Conservation (phyloP, 2,113 vertebrate genomes). For the Zootoca vivipara region DNA sequence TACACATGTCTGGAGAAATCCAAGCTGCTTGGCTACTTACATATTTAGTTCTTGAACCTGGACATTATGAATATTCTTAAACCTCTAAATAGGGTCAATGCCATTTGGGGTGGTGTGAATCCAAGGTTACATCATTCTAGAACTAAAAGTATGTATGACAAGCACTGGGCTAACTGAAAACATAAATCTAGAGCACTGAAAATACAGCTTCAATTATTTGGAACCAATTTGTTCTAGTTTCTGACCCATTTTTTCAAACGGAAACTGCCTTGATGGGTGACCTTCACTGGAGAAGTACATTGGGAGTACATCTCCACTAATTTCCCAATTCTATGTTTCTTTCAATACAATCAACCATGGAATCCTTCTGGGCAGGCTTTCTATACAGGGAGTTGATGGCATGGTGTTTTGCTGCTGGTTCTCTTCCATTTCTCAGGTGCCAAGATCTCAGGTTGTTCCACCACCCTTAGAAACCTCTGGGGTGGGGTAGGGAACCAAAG, state of each 20-base stretch:
- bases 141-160: neutral
- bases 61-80: neutral
- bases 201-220: neutral
- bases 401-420: neutral
- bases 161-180: neutral
- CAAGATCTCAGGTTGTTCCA: too few relatives aligned
- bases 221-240: neutral
- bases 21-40: neutral
- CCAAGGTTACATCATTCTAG: neutral
- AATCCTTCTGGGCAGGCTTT: neutral
- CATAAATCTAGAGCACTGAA: neutral
- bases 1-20: neutral
- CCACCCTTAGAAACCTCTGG: too few relatives aligned
- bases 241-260: neutral
- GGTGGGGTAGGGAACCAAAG: too few relatives aligned
- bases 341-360: neutral
- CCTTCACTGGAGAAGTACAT: neutral
- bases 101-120: neutral
- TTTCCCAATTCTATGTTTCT: neutral
- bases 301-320: neutral
- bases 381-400: neutral
- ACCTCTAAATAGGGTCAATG: neutral
- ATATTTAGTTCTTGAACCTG: neutral
- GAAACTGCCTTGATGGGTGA: neutral
- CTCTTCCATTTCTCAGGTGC: neutral